phyloP scores from a whole-genome alignment of 1,140 invertebrate species.

The Bacillus rossius region DNA sequence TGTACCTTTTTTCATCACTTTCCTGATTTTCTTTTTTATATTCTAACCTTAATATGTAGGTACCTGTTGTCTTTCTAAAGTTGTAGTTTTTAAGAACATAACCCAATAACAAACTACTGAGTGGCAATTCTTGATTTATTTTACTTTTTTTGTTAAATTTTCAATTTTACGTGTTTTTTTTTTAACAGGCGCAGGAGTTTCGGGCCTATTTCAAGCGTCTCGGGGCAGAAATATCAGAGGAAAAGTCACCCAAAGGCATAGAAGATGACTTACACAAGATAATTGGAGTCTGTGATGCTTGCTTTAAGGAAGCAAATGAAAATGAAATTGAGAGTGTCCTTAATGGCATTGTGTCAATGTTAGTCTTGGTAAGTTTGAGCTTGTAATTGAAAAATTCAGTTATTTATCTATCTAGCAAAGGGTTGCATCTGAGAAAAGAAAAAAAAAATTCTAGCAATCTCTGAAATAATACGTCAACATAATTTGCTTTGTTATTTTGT shows the following conservation, averaged over 20 bases:
- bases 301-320: conserved; percentile 81
- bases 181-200: conserved; percentile 76
- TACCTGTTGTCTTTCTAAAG: not conserved
- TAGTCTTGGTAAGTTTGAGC: conserved; percentile 65
- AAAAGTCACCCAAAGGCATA: conserved; percentile 83
- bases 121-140: not conserved
- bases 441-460: not conserved
- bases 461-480: not conserved
- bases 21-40: too few species aligned
- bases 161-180: conserved; percentile 24
- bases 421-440: not conserved
- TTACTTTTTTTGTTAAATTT: conserved; percentile 2
- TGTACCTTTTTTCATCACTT: too few species aligned
- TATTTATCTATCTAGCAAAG: too few species aligned
- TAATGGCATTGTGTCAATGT: conserved; percentile 89
- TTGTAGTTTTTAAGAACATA: not conserved
- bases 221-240: conserved; percentile 87
- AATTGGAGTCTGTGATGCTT: conserved; percentile 87
- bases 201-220: conserved; percentile 83
- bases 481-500: not conserved
- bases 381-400: not conserved
- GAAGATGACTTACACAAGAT: conserved; percentile 94
- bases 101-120: not conserved
- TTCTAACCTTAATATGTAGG: not conserved
- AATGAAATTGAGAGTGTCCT: conserved; percentile 74